Percentiles rank a stretch among this genome's conserved stretches.
phyloP scores from a whole-genome alignment of 2,888 invertebrate species.

The Eulithis testata region DNA sequence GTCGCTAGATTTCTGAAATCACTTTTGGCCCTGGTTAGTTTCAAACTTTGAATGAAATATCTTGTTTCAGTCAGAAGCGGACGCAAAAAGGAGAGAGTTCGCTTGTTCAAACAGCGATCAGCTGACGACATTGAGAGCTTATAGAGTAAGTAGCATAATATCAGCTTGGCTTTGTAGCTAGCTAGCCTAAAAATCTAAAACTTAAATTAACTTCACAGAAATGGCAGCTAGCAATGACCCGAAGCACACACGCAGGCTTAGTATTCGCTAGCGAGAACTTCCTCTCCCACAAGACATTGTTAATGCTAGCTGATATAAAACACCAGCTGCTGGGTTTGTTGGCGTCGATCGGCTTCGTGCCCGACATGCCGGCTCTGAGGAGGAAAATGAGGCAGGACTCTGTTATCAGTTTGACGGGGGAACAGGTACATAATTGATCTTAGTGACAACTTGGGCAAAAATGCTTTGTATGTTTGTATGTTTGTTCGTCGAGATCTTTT shows the following conservation, averaged over 20 bases:
- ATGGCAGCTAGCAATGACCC: constrained; percentile 90
- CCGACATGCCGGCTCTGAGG: constrained; percentile 84
- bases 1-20: too few relatives aligned
- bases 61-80: constrained; percentile 85
- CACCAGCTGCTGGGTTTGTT: constrained; percentile 90
- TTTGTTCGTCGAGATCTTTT: too few relatives aligned
- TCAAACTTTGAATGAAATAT: neutral
- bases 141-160: constrained; percentile 84
- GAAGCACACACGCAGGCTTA: constrained; percentile 88
- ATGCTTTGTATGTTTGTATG: too few relatives aligned
- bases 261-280: constrained; percentile 93
- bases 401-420: constrained; percentile 87
- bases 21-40: too few relatives aligned
- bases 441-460: too few relatives aligned
- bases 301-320: constrained; percentile 94
- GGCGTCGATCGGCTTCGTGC: constrained; percentile 91
- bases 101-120: constrained; percentile 94
- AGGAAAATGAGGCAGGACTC: constrained; percentile 85
- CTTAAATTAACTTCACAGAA: constrained; percentile 76
- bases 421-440: constrained; percentile 76
- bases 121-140: constrained; percentile 92
- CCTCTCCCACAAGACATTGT: constrained; percentile 91
- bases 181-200: too few relatives aligned
- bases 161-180: too few relatives aligned
- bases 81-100: constrained; percentile 90